Percentiles rank a stretch among this genome's conserved stretches.
Evolutionary conservation across 2,888 invertebrate species (phyloP).

Genomic region (Graphium colonna): DNA sequence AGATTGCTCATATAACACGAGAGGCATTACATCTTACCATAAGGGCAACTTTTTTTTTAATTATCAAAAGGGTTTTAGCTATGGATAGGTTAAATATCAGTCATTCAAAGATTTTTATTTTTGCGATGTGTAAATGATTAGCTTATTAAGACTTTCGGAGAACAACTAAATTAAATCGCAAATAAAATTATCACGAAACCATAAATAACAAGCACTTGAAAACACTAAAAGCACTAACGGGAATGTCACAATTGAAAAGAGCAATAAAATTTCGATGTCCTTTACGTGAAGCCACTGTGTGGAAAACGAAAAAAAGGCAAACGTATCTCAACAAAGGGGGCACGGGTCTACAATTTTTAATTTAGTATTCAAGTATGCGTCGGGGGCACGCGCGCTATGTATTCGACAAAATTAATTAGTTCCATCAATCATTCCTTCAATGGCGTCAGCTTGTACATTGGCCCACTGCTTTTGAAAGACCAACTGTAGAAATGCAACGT

Average conservation of each 20-base stretch:
- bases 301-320: slow-evolving; percentile 41
- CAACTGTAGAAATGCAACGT: slow-evolving; percentile 41
- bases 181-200: too few relatives aligned
- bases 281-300: slow-evolving; percentile 16
- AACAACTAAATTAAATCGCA: too few relatives aligned
- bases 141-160: too few relatives aligned
- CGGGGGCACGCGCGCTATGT: slow-evolving; percentile 46
- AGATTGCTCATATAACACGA: too few relatives aligned
- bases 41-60: too few relatives aligned
- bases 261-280: background rate
- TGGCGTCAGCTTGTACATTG: slow-evolving; percentile 56
- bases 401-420: slow-evolving; percentile 76
- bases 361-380: slow-evolving; percentile 61
- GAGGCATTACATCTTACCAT: too few relatives aligned
- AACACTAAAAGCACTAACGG: background rate
- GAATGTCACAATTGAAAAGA: background rate
- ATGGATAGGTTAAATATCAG: too few relatives aligned
- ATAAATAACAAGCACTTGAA: too few relatives aligned
- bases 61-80: too few relatives aligned
- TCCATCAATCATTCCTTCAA: slow-evolving; percentile 73
- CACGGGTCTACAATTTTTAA: slow-evolving; percentile 46
- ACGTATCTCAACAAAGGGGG: slow-evolving; percentile 44
- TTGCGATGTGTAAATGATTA: too few relatives aligned
- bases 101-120: too few relatives aligned
- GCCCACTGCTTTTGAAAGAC: slow-evolving; percentile 64